phyloP scores from a whole-genome alignment of 1,140 invertebrate species.

The Listronotus oregonensis region DNA sequence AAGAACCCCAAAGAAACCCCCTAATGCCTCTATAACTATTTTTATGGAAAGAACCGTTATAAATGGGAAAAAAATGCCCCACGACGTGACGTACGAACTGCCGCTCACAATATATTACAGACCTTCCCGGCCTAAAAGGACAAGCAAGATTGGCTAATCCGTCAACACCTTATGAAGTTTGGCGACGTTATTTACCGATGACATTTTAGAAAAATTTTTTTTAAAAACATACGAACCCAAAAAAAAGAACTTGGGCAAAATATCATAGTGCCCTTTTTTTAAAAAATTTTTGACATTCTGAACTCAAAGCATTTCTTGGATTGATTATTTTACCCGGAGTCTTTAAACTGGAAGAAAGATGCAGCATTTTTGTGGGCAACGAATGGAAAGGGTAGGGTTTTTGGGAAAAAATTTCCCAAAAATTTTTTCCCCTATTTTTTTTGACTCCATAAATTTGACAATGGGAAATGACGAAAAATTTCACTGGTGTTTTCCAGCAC shows the following conservation, averaged over 20 bases:
- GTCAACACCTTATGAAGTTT: constrained; percentile 6
- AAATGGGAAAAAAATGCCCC: constrained; percentile 23
- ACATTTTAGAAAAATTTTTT: constrained; percentile 19
- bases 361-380: constrained; percentile 17
- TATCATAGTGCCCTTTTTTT: constrained; percentile 2
- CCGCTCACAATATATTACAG: constrained; percentile 19
- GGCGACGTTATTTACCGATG: constrained; percentile 17
- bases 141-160: constrained; percentile 3
- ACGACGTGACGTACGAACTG: neutral
- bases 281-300: constrained; percentile 8
- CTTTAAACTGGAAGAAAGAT: constrained; percentile 20
- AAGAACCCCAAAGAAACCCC: too few species aligned
- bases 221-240: constrained; percentile 18
- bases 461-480: constrained; percentile 25
- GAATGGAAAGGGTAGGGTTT: constrained; percentile 26
- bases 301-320: constrained; percentile 24
- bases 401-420: constrained; percentile 24
- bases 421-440: constrained; percentile 23
- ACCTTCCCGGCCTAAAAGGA: constrained; percentile 24
- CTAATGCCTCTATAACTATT: neutral
- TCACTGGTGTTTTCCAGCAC: constrained; percentile 11
- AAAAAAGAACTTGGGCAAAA: constrained; percentile 3
- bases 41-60: constrained; percentile 12
- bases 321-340: constrained; percentile 15
- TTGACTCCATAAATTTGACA: constrained; percentile 26